Conservation (phyloP, 2,888 invertebrate species). For the Iselma pallidipennis region DNA sequence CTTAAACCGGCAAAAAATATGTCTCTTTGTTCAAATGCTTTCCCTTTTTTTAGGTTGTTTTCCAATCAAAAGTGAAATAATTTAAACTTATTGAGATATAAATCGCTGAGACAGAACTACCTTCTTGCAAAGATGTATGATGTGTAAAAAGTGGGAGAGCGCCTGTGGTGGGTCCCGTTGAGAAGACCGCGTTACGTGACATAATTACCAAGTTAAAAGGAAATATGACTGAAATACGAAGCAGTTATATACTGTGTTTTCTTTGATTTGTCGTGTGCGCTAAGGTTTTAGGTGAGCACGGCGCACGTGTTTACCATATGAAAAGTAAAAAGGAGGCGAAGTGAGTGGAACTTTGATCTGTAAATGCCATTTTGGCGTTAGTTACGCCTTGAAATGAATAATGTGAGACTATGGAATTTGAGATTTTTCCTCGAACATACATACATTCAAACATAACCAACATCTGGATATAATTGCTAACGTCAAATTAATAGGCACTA, state of each 20-base stretch:
- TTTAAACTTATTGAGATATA: slow-evolving; percentile 9
- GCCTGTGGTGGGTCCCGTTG: slow-evolving; percentile 26
- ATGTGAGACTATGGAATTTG: slow-evolving; percentile 25
- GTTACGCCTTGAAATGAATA: slow-evolving; percentile 25
- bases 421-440: slow-evolving; percentile 18
- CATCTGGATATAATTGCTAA: slow-evolving; percentile 48
- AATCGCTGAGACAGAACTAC: slow-evolving; percentile 14
- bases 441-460: slow-evolving; percentile 10
- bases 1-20: not conserved
- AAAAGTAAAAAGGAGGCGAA: slow-evolving; percentile 16
- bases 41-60: not conserved
- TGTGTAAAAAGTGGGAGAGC: slow-evolving; percentile 3
- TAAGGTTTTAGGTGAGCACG: slow-evolving; percentile 10
- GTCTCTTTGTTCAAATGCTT: not conserved
- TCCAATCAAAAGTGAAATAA: not conserved
- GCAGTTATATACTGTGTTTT: slow-evolving; percentile 4
- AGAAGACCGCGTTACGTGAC: slow-evolving; percentile 21
- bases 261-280: slow-evolving; percentile 23
- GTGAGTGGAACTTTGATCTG: slow-evolving; percentile 20
- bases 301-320: slow-evolving; percentile 29
- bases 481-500: slow-evolving; percentile 44
- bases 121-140: slow-evolving; percentile 15
- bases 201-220: slow-evolving; percentile 25
- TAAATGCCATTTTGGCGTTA: slow-evolving; percentile 27
- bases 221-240: slow-evolving; percentile 26